Percentiles rank a stretch among this genome's conserved stretches.
Conservation (phyloP, 2,113 vertebrate genomes). For the Gallinago jamesoni region DNA sequence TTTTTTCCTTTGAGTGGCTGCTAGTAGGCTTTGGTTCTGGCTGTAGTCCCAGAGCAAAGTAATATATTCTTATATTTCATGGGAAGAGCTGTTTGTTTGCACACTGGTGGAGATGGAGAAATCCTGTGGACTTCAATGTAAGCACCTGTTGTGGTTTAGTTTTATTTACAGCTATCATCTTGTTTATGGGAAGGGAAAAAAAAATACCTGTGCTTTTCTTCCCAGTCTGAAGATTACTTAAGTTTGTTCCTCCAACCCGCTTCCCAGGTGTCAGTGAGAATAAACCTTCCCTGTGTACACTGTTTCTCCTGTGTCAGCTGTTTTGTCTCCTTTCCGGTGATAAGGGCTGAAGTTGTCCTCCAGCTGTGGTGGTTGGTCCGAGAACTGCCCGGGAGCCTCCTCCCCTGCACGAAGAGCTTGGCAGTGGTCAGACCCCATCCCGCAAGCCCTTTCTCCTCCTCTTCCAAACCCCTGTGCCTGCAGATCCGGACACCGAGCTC, state of each 20-base stretch:
- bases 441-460: background rate
- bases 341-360: background rate
- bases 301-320: background rate
- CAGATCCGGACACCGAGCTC: background rate
- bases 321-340: background rate
- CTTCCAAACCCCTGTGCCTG: background rate
- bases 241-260: conserved; percentile 12
- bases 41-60: background rate
- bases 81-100: background rate
- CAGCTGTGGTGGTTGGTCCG: background rate
- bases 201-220: background rate
- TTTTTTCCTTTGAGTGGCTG: background rate
- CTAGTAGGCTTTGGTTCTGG: background rate
- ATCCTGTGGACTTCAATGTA: background rate
- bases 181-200: background rate
- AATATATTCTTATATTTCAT: background rate
- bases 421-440: background rate
- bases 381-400: fast-evolving
- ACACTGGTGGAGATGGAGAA: background rate
- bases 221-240: background rate
- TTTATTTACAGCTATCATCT: background rate
- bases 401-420: fast-evolving
- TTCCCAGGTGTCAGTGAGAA: conserved; percentile 49
- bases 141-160: conserved; percentile 4
- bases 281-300: conserved; percentile 50